Percentiles rank a stretch among this genome's conserved stretches.
Conservation (phyloP, 2,797 vertebrate species). For the Pangasius larnaudii region DNA sequence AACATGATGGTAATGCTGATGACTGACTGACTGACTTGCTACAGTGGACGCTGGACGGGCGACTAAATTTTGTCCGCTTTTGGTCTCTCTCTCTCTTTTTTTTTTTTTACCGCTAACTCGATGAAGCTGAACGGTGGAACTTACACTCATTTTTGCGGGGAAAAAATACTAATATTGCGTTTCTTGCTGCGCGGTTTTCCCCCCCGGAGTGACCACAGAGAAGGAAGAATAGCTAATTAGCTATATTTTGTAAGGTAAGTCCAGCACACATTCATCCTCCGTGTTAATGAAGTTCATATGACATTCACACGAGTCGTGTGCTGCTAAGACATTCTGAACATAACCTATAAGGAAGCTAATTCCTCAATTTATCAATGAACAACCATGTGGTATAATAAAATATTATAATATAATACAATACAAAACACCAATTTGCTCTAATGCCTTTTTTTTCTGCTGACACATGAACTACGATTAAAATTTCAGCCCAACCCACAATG, state of each 20-base stretch:
- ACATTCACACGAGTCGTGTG: background rate
- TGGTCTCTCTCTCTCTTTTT: conserved; percentile 43
- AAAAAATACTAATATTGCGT: background rate
- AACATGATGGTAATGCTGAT: conserved; percentile 68
- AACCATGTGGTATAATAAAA: background rate
- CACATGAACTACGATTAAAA: conserved; percentile 12
- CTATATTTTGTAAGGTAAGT: conserved; percentile 9
- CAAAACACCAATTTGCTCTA: conserved; percentile 8
- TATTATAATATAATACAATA: too few species aligned
- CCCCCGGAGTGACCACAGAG: background rate
- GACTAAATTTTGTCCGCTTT: conserved; percentile 70
- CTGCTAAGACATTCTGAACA: background rate
- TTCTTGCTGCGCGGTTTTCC: conserved; percentile 2
- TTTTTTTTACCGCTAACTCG: conserved; percentile 63
- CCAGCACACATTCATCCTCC: background rate
- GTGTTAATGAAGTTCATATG: background rate
- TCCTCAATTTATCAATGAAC: background rate
- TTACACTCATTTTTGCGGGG: conserved; percentile 18
- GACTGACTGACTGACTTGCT: conserved; percentile 64
- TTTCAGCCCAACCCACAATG: conserved; percentile 24
- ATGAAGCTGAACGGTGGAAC: conserved; percentile 58
- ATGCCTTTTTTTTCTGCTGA: background rate
- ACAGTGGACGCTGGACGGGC: conserved; percentile 64
- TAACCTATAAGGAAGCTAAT: background rate
- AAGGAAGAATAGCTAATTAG: background rate